These are phyloP conservation scores for Cardiocondyla obscurior DNA, from an alignment of 1,140 invertebrate genomes.

Conservation along the genomic window DNA sequence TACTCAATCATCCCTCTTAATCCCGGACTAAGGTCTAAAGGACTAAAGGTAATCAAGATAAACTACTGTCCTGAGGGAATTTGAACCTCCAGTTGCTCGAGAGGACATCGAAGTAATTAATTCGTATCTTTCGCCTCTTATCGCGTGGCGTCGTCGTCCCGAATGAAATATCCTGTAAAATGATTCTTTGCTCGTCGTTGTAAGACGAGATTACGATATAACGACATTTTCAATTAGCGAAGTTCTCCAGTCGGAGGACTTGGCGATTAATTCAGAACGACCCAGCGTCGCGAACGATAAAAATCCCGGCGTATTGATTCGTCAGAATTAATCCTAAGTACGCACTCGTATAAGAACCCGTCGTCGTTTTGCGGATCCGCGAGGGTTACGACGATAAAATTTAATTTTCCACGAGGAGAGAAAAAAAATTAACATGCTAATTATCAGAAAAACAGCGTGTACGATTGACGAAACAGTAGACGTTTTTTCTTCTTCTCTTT, in stretches of 20 bases:
- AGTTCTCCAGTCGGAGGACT: conserved; percentile 21
- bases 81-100: conserved; percentile 68
- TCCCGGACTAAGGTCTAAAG: conserved; percentile 70
- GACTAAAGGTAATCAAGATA: conserved; percentile 74
- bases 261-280: conserved; percentile 31
- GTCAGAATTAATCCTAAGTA: conserved; percentile 1
- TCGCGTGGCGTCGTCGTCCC: conserved; percentile 15
- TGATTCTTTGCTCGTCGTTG: conserved; percentile 57
- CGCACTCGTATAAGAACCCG: background rate
- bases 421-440: too few species aligned
- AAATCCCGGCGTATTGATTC: conserved; percentile 11
- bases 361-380: background rate
- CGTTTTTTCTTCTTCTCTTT: too few species aligned
- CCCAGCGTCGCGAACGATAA: background rate
- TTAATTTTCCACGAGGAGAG: too few species aligned
- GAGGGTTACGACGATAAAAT: too few species aligned
- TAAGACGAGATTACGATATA: conserved; percentile 62
- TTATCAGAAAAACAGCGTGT: too few species aligned
- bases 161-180: conserved; percentile 60
- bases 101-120: conserved; percentile 74
- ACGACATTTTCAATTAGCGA: conserved; percentile 66
- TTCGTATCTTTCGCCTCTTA: conserved; percentile 71
- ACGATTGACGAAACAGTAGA: too few species aligned
- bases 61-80: conserved; percentile 70
- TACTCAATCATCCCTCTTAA: conserved; percentile 74